These are phyloP conservation scores for Oegoconia quadripuncta DNA, from an alignment of 2,888 invertebrate genomes.

Conservation along the genomic window DNA sequence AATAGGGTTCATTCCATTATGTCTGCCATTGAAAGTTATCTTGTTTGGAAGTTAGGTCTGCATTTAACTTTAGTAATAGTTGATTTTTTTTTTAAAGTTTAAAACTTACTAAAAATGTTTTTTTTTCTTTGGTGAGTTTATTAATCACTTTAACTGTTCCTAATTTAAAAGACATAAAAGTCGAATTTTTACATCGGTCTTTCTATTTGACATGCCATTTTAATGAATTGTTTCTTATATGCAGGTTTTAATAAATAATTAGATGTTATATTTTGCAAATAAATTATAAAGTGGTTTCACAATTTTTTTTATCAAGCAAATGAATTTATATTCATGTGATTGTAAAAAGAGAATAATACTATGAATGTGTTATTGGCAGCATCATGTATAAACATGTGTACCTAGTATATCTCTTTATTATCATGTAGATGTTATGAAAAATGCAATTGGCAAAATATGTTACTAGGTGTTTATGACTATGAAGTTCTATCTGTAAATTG, in stretches of 20 bases:
- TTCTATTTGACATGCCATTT: no score
- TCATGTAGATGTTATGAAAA: neutral
- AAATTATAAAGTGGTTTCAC: neutral
- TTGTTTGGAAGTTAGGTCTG: constrained; percentile 10
- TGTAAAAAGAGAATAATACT: no score
- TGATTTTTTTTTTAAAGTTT: constrained; percentile 6
- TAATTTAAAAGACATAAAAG: constrained; percentile 6
- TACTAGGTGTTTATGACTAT: neutral
- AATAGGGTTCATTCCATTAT: constrained; percentile 8
- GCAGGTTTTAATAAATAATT: no score
- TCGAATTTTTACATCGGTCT: no score
- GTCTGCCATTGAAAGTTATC: constrained; percentile 2
- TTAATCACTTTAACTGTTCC: constrained; percentile 3
- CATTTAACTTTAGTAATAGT: constrained; percentile 14
- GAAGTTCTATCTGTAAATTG: constrained; percentile 5
- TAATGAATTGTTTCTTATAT: no score
- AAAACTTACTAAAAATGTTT: constrained; percentile 6
- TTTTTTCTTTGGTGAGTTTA: constrained; percentile 1
- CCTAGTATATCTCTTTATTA: no score
- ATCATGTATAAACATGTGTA: no score
- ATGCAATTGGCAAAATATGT: neutral
- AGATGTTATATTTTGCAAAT: no score
- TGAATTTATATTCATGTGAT: no score
- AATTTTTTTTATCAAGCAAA: neutral
- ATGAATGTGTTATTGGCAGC: no score